Base-by-base conservation (phyloP, 2,797 vertebrate species). In the Uromys caudimaculatus region DNA sequence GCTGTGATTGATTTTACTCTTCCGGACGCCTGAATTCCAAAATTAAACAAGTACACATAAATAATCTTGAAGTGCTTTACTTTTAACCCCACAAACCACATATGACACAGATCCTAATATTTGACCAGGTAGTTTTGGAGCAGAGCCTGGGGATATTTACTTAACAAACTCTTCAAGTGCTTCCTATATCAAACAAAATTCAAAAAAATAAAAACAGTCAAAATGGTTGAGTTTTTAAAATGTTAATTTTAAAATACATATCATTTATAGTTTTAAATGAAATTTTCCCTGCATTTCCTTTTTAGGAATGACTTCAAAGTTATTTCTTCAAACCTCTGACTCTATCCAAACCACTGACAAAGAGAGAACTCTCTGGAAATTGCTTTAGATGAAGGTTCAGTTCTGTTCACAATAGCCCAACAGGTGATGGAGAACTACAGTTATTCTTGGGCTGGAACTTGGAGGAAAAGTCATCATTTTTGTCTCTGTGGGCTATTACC, bases 401-500 rank as follows among this genome's bases (percentile, higher is more conserved):
- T n/a, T 14, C 52, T 77, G n/a, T 71, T 93, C 38, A 69, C 41
- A 73, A 78, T 14, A 60, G 29, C 35, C 3, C n/a, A 11, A 29
- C 7, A 35, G n/a, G 56, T 38, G 90, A 86, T 14, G 1, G 1
- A 90, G 60, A 77, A 8, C 23, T 89, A n/a, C 17, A 44, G 14
- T 75, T 82, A 50, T 71, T 73, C 23, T 82, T 82, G 41, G 27
- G 50, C 38, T n/a, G 27, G 29, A 85, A 85, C 32, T 38, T 83
- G 27, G 41, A 91, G 41, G 73, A 60, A 86, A 73, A 90, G 44
- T 78, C 52, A 94, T 9, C 62, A 92, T 54, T 77, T 93, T 92
- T 95, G 50, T 90, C 52, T 50, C 86, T 91, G 73, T 69, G 90
- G 58, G 89, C 52, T 92, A 85, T 81, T 95, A 91, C 95, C 52